These are phyloP conservation scores for Mimachlamys varia DNA, from an alignment of 2,888 invertebrate genomes.

Conservation along the genomic window DNA sequence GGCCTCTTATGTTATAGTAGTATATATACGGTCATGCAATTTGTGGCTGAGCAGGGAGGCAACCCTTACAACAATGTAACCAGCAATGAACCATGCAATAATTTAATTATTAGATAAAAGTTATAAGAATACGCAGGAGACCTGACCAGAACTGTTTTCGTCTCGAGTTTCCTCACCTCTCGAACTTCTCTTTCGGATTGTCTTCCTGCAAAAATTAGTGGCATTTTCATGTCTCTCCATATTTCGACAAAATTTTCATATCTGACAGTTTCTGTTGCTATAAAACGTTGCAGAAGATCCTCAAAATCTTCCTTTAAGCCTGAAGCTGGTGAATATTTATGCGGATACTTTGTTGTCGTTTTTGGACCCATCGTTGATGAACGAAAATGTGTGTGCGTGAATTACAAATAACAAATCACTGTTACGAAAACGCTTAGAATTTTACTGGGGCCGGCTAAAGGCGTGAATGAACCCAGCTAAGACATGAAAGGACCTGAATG, in stretches of 20 bases:
- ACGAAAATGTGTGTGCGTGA: background rate
- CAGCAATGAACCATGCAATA: no score
- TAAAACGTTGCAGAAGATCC: constrained; percentile 69
- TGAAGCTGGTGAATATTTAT: constrained; percentile 59
- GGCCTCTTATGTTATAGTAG: no score
- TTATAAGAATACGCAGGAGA: no score
- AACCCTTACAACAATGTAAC: no score
- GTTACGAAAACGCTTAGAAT: background rate
- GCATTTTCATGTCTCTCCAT: constrained; percentile 74
- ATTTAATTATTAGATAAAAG: no score
- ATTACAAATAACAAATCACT: background rate
- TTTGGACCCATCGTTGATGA: background rate
- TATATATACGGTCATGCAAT: no score
- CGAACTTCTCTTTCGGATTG: constrained; percentile 70
- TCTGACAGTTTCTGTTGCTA: constrained; percentile 70
- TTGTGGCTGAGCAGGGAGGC: no score
- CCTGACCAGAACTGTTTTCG: no score
- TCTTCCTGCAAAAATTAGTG: constrained; percentile 71
- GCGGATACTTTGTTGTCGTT: background rate
- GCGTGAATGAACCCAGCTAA: no score
- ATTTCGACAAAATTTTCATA: constrained; percentile 74
- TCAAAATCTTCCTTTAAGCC: constrained; percentile 75
- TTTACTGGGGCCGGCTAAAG: background rate
- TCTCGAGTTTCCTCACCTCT: constrained; percentile 69
- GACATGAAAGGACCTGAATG: no score